phyloP scores from a whole-genome alignment of 1,140 invertebrate genomes.

The Drosophila pectinifera region DNA sequence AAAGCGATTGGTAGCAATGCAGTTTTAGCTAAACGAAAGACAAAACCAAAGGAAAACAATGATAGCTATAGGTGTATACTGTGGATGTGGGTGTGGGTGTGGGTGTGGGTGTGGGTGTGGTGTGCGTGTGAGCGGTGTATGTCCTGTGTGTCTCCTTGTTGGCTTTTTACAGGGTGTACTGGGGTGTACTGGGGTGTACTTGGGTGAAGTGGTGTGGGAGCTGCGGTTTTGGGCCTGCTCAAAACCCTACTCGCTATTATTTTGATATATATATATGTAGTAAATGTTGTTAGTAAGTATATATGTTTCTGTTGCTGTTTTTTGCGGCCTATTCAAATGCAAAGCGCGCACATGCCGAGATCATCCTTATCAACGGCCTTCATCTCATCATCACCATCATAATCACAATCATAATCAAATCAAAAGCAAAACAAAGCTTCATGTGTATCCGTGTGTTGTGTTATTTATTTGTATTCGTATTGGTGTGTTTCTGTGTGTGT shows the following conservation, averaged over 20 bases:
- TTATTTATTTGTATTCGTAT: constrained; percentile 4
- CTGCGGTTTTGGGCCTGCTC: constrained; percentile 30
- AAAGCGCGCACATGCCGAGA: constrained; percentile 78
- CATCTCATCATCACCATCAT: constrained; percentile 36
- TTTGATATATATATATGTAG: constrained; percentile 18
- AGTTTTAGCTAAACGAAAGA: constrained; percentile 70
- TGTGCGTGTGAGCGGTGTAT: constrained; percentile 9
- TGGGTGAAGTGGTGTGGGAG: constrained; percentile 12
- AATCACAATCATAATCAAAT: constrained; percentile 56
- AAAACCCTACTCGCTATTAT: constrained; percentile 39
- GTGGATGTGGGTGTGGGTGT: constrained; percentile 7
- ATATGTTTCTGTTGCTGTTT: constrained; percentile 26
- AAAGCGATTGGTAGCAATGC: constrained; percentile 61
- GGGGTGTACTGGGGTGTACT: neutral
- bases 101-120: too few relatives aligned
- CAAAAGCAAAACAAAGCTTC: constrained; percentile 68
- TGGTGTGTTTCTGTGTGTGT: too few relatives aligned
- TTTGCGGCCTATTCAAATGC: constrained; percentile 67
- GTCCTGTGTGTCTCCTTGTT: constrained; percentile 9
- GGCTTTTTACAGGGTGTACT: constrained; percentile 49
- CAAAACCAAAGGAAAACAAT: constrained; percentile 62
- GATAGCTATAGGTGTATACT: constrained; percentile 64
- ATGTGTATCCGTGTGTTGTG: constrained; percentile 21
- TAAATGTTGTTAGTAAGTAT: constrained; percentile 17
- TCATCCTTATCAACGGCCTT: constrained; percentile 42